phyloP scores from a whole-genome alignment of 1,140 invertebrate species.

The Trichonephila clavipes region DNA sequence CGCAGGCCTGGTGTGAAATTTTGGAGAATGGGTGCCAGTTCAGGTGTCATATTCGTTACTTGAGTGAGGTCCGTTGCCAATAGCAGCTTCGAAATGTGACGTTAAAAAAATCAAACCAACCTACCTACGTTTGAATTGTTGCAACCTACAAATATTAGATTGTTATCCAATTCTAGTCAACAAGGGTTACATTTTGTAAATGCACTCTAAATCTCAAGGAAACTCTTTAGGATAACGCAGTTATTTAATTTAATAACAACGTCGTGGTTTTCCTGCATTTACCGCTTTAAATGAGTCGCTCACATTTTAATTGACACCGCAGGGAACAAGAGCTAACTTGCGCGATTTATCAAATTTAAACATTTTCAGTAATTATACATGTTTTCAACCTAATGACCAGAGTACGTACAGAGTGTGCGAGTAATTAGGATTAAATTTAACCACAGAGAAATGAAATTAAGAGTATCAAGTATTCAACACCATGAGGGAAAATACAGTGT shows the following conservation, averaged over 20 bases:
- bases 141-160: neutral
- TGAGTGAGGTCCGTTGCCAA: too few species aligned
- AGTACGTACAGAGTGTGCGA: neutral
- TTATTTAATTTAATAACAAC: conserved; percentile 40
- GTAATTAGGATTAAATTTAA: conserved; percentile 31
- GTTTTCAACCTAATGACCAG: conserved; percentile 23
- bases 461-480: conserved; percentile 20
- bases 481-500: neutral
- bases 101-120: too few species aligned
- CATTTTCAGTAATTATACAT: conserved; percentile 24
- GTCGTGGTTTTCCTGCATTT: neutral
- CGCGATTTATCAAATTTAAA: conserved; percentile 30
- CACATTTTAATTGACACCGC: conserved; percentile 35
- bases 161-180: neutral
- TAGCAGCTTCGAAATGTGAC: too few species aligned
- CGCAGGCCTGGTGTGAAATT: too few species aligned
- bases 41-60: too few species aligned
- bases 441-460: conserved; percentile 28
- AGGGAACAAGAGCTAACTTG: conserved; percentile 2
- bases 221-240: neutral
- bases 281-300: neutral
- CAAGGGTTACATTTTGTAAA: neutral
- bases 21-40: too few species aligned
- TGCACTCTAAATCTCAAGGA: neutral
- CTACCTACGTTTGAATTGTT: neutral